Percentiles rank a stretch among this genome's conserved stretches.
Conservation (phyloP, 2,888 invertebrate genomes). For the Andrena bicolor region DNA sequence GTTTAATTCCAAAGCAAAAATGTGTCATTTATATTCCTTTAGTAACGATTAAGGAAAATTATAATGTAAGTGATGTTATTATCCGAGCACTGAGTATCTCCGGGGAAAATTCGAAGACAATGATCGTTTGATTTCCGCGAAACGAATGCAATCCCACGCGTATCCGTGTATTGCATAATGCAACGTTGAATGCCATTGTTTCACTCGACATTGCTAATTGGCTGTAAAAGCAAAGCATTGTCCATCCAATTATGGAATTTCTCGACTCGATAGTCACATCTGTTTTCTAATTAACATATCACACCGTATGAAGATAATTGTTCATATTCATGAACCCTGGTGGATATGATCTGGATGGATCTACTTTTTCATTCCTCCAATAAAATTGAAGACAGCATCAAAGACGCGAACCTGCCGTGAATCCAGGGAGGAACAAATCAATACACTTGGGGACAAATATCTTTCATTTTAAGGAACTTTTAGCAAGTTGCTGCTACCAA, state of each 20-base stretch:
- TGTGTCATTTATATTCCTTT: background rate
- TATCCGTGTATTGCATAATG: background rate
- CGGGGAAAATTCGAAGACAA: background rate
- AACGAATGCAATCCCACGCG: background rate
- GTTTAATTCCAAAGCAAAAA: background rate
- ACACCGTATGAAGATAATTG: background rate
- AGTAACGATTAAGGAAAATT: constrained; percentile 1
- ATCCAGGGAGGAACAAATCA: too few relatives aligned
- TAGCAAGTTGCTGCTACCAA: too few relatives aligned
- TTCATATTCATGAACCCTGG: too few relatives aligned
- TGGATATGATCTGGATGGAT: too few relatives aligned
- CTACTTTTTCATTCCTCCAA: too few relatives aligned
- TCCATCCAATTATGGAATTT: constrained; percentile 11
- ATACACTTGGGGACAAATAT: too few relatives aligned
- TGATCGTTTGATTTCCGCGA: background rate
- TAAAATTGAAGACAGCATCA: too few relatives aligned
- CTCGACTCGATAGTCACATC: background rate
- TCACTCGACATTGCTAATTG: constrained; percentile 28
- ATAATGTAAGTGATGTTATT: background rate
- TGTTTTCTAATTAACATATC: background rate
- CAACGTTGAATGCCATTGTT: constrained; percentile 2
- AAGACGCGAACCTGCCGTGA: too few relatives aligned
- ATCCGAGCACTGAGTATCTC: background rate
- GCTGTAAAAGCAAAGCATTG: constrained; percentile 9
- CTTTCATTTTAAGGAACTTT: too few relatives aligned